Conservation (phyloP, 2,888 invertebrate species). For the Elgonia sp. region DNA sequence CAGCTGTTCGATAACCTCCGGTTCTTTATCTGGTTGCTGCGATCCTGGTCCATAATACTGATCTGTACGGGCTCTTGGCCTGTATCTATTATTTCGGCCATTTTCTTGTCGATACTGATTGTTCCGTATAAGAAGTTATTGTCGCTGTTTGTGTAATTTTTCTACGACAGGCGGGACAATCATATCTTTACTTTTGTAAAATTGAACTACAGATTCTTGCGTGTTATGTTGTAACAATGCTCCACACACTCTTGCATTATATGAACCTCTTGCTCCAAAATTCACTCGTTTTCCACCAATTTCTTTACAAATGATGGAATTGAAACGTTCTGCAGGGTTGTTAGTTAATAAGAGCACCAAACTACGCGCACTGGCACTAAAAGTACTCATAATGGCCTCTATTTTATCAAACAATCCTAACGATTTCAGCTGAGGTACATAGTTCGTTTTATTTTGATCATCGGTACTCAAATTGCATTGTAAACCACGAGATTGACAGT, state of each 20-base stretch:
- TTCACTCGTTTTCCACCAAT: background rate
- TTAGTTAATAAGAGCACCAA: constrained; percentile 42
- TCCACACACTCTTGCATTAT: constrained; percentile 6
- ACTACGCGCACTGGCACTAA: background rate
- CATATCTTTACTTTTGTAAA: background rate
- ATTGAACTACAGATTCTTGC: background rate
- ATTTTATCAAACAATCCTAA: constrained; percentile 52
- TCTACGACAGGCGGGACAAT: background rate
- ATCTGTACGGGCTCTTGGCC: constrained; percentile 1
- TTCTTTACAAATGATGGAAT: constrained; percentile 36
- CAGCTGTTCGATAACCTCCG: background rate
- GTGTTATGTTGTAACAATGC: constrained; percentile 35
- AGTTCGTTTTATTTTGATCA: constrained; percentile 33
- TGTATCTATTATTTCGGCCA: background rate
- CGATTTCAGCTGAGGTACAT: constrained; percentile 39
- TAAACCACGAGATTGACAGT: constrained; percentile 46
- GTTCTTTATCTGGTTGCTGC: background rate
- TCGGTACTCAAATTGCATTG: background rate
- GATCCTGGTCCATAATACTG: constrained; percentile 9
- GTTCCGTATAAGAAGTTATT: background rate
- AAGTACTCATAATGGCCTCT: background rate
- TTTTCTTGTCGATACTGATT: background rate
- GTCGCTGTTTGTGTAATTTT: background rate
- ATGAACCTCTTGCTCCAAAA: constrained; percentile 6
- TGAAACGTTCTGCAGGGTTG: constrained; percentile 55